A percentile compares a stretch with the other conserved stretches of the same genome.
These are phyloP conservation scores for Verasper variegatus DNA, from an alignment of 2,113 vertebrate species.

Conservation along the genomic window DNA sequence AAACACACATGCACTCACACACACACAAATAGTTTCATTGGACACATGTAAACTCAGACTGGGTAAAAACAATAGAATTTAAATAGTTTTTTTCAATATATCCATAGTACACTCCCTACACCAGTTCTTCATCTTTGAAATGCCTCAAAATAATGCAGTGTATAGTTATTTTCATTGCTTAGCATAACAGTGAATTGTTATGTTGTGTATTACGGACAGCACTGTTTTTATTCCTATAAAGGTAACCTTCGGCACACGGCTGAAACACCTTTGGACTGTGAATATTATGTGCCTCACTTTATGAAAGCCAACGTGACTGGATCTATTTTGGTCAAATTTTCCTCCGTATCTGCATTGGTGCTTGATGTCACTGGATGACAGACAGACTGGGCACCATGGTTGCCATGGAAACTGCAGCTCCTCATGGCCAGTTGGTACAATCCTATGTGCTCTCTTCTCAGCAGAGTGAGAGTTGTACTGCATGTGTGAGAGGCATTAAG, in stretches of 20 bases:
- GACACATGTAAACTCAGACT: no score
- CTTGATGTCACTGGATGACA: conserved; percentile 81
- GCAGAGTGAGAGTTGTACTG: conserved; percentile 13
- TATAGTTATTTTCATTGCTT: neutral
- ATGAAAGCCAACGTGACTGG: conserved; percentile 36
- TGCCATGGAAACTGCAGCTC: conserved; percentile 83
- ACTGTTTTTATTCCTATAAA: neutral
- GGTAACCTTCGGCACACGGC: neutral
- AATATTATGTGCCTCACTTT: conserved; percentile 15
- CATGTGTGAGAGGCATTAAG: conserved; percentile 26
- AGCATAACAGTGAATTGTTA: neutral
- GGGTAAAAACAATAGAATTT: no score
- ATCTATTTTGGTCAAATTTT: conserved; percentile 73
- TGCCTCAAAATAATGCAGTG: neutral
- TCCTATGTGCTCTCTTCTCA: conserved; percentile 45
- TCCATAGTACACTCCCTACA: neutral
- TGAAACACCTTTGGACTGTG: neutral
- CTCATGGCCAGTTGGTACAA: conserved; percentile 55
- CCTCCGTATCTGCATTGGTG: conserved; percentile 64
- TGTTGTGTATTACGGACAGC: neutral
- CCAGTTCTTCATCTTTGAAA: conserved; percentile 14
- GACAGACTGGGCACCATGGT: conserved; percentile 64
- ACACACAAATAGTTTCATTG: no score
- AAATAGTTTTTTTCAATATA: no score
- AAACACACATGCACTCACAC: no score